Evolutionary conservation across 1,140 invertebrate species (phyloP), one percentile per base, ranked within the genome.

Genomic region (Brachionus asplanchnoidis): DNA sequence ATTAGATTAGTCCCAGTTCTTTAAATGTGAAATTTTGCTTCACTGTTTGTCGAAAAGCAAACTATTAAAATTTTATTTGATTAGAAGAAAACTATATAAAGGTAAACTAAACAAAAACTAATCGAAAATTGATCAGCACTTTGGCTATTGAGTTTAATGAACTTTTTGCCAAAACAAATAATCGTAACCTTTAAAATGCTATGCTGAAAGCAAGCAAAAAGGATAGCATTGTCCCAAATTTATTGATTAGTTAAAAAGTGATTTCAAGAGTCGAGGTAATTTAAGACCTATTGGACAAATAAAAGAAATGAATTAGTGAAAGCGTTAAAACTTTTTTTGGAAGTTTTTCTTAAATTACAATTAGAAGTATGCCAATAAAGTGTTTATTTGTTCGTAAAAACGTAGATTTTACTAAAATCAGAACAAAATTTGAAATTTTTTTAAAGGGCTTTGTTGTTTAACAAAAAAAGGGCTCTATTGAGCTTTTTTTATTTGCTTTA

Each of bases 81-180:
- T 73, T 73, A 73, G 40, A 73, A 20, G 32, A 73, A 73, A 40
- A 73, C 36, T 42, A 44, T 73, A 23, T 60, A 60, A 73, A 73
- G 68, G 68, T 73, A 73, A 73, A 73, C 68, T 73, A 73, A 73
- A 73, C 36, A 68, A 32, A 65, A 68, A 36, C 66, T 68, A 68
- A 68, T 68, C 28, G 68, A 73, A 73, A 73, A 73, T 44, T 73
- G 68, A 73, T 73, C 68, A 73, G 4, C 68, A 20, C 40, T 68
- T 32, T 32, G 17, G 66, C 32, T 73, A 36, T 42, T 17, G 36
- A 40, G 36, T 73, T 36, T 73, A 20, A 73, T 73, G 36, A 44
- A 73, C 68, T 73, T 73, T 32, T 32, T 68, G 66, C 17, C 32
- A 73, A 73, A 42, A 42, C 40, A 73, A 73, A 73, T 17, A 73